Percentiles rank a stretch among this genome's conserved stretches.
phyloP scores from a whole-genome alignment of 2,797 vertebrate species.

The Periophthalmus magnuspinnatus region DNA sequence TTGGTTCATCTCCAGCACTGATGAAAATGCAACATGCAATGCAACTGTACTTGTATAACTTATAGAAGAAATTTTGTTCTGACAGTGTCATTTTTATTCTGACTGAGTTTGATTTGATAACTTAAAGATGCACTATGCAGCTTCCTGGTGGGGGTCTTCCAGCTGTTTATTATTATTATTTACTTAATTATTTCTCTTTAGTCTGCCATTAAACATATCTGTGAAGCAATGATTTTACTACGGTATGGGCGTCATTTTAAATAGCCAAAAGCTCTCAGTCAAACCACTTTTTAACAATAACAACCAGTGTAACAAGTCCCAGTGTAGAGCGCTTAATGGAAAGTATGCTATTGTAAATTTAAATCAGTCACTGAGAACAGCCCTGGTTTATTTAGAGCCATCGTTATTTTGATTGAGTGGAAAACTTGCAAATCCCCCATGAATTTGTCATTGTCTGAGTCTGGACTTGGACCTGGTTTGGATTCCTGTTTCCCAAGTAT shows the following conservation, averaged over 20 bases:
- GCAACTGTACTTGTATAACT: background rate
- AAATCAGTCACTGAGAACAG: background rate
- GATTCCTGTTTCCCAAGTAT: conserved; percentile 15
- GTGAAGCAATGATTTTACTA: no score
- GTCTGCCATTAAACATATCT: no score
- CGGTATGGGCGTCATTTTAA: background rate
- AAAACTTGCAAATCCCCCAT: conserved; percentile 14
- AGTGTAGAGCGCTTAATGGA: background rate
- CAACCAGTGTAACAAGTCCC: background rate
- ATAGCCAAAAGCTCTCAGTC: background rate
- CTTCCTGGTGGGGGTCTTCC: no score
- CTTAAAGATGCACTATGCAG: no score
- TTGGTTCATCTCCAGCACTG: no score
- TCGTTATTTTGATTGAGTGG: conserved; percentile 13
- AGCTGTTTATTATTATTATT: no score
- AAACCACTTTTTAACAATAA: background rate
- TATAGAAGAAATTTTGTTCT: background rate
- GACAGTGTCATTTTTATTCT: background rate
- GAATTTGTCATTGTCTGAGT: conserved; percentile 13
- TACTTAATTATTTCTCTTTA: no score
- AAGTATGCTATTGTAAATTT: background rate
- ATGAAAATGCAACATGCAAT: background rate
- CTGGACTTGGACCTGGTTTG: conserved; percentile 4
- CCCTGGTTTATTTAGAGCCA: background rate
- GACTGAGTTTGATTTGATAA: no score